Percentiles rank a stretch among this genome's conserved stretches.
phyloP scores from a whole-genome alignment of 2,113 vertebrate genomes.

The Pangasianodon hypophthalmus region DNA sequence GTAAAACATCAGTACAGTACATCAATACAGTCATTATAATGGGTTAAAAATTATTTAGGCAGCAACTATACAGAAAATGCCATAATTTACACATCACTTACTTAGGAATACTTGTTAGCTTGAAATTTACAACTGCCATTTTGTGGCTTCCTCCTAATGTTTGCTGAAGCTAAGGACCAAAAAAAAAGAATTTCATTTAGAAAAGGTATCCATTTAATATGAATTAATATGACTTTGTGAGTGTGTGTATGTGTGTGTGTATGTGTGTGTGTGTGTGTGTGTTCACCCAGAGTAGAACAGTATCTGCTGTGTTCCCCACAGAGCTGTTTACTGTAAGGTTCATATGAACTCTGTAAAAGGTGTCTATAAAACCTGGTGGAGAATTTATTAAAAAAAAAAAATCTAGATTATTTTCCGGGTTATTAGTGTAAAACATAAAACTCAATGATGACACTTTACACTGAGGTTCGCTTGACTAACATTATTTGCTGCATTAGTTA shows the following conservation, averaged over 20 bases:
- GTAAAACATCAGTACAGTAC: background rate
- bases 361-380: conserved; percentile 51
- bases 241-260: background rate
- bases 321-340: conserved; percentile 54
- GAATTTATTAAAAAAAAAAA: background rate
- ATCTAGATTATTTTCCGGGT: background rate
- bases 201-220: background rate
- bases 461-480: background rate
- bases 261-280: conserved; percentile 5
- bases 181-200: background rate
- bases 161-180: conserved; percentile 42
- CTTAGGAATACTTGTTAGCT: conserved; percentile 16
- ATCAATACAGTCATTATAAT: background rate
- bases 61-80: background rate
- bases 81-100: conserved; percentile 19
- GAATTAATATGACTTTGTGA: background rate
- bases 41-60: background rate
- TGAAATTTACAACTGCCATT: conserved; percentile 39
- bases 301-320: conserved; percentile 33
- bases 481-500: background rate
- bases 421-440: background rate
- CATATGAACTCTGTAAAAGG: conserved; percentile 66
- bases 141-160: conserved; percentile 21
- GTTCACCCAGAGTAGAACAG: conserved; percentile 67
- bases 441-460: background rate